These are phyloP conservation scores for Heliconius nattereri DNA, from an alignment of 1,140 invertebrate species.

Conservation along the genomic window DNA sequence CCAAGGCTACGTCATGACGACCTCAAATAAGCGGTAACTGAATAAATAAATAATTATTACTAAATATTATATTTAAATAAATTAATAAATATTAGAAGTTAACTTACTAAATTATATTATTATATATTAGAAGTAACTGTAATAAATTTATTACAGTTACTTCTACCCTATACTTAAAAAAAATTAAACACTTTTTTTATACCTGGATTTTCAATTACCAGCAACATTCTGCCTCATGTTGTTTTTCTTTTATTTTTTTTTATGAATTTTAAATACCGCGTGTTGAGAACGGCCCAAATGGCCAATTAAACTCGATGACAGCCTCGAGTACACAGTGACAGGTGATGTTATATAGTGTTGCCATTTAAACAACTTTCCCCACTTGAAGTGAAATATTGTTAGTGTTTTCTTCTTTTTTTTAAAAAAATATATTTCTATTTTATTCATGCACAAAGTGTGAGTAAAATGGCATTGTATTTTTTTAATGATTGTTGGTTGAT, in stretches of 20 bases:
- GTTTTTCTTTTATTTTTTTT: slow-evolving; percentile 3
- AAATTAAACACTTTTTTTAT: background rate
- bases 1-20: too few relatives aligned
- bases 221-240: background rate
- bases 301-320: slow-evolving; percentile 32
- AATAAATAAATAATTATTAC: too few relatives aligned
- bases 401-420: background rate
- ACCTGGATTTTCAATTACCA: background rate
- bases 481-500: too few relatives aligned
- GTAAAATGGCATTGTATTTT: background rate
- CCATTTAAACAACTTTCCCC: slow-evolving; percentile 27
- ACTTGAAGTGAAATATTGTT: slow-evolving; percentile 13
- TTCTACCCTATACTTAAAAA: background rate
- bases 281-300: slow-evolving; percentile 24
- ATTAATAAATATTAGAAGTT: too few relatives aligned
- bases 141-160: too few relatives aligned
- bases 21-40: too few relatives aligned
- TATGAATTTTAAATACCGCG: slow-evolving; percentile 13
- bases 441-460: background rate
- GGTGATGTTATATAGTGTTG: slow-evolving; percentile 28
- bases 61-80: too few relatives aligned
- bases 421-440: background rate
- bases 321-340: slow-evolving; percentile 21
- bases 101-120: too few relatives aligned
- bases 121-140: too few relatives aligned